Percentiles rank a stretch among this genome's conserved stretches.
Conservation (phyloP, 2,113 vertebrate species). For the Otocyon megalotis region DNA sequence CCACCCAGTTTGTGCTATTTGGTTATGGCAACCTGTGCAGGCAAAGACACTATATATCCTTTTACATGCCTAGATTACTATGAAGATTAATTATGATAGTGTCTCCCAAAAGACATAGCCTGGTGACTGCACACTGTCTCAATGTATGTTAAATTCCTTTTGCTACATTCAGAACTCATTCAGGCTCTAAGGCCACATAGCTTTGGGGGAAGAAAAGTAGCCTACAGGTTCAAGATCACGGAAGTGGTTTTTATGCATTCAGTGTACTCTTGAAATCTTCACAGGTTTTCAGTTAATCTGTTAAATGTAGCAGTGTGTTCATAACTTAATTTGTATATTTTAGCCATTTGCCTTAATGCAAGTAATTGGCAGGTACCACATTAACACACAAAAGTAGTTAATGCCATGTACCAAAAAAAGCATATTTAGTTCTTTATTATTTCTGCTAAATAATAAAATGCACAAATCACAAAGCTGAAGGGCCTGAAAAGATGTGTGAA, state of each 20-base stretch:
- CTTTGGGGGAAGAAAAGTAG: background rate
- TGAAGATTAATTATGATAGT: background rate
- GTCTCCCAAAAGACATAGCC: background rate
- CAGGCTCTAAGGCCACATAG: slow-evolving; percentile 21
- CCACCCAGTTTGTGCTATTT: background rate
- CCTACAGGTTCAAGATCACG: slow-evolving; percentile 70
- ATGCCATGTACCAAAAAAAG: slow-evolving; percentile 66
- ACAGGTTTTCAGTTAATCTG: slow-evolving; percentile 81
- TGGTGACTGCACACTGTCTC: background rate
- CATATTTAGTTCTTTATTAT: slow-evolving; percentile 79
- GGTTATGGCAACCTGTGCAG: background rate
- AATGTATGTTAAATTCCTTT: background rate
- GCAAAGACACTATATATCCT: background rate
- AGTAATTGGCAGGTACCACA: slow-evolving; percentile 81
- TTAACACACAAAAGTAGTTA: slow-evolving; percentile 81
- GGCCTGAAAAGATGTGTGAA: slow-evolving; percentile 71
- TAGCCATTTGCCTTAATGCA: slow-evolving; percentile 82
- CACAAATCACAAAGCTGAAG: slow-evolving; percentile 73
- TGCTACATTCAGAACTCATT: slow-evolving; percentile 12
- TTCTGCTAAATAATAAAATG: slow-evolving; percentile 81
- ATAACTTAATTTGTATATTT: slow-evolving; percentile 85
- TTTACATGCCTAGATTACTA: background rate
- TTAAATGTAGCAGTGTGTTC: slow-evolving; percentile 81
- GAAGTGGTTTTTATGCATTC: slow-evolving; percentile 73
- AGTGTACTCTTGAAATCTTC: slow-evolving; percentile 78